Evolutionary conservation across 2,888 invertebrate genomes (phyloP).

Genomic region (Cepaea hortensis): DNA sequence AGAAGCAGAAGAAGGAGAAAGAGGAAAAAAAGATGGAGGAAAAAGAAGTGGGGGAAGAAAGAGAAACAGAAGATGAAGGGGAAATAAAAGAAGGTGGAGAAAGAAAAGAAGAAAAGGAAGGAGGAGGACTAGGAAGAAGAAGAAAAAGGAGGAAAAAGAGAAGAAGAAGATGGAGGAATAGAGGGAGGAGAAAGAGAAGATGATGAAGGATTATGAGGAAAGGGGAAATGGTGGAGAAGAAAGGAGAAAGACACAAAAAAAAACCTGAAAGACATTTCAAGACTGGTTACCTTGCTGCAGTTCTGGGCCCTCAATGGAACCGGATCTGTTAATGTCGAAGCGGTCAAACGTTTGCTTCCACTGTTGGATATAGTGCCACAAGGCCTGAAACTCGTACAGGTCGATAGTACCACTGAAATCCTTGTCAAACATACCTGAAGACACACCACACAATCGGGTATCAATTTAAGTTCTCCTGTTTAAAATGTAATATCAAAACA

Average conservation of each 20-base stretch:
- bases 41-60: background rate
- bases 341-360: constrained; percentile 89
- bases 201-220: background rate
- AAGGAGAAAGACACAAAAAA: background rate
- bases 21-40: background rate
- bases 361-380: constrained; percentile 86
- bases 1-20: background rate
- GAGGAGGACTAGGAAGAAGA: background rate
- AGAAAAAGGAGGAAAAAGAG: background rate
- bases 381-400: constrained; percentile 88
- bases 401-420: constrained; percentile 90
- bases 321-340: constrained; percentile 90
- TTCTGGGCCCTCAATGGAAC: constrained; percentile 88
- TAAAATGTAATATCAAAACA: no score
- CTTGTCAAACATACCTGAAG: constrained; percentile 89
- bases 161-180: no score
- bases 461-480: no score
- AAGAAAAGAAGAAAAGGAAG: background rate
- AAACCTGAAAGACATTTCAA: background rate
- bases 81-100: background rate
- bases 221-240: background rate
- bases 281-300: constrained; percentile 82
- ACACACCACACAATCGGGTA: background rate
- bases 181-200: background rate
- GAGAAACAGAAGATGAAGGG: no score